Conservation (phyloP, 2,888 invertebrate genomes). For the Xanthorhoe spadicearia region DNA sequence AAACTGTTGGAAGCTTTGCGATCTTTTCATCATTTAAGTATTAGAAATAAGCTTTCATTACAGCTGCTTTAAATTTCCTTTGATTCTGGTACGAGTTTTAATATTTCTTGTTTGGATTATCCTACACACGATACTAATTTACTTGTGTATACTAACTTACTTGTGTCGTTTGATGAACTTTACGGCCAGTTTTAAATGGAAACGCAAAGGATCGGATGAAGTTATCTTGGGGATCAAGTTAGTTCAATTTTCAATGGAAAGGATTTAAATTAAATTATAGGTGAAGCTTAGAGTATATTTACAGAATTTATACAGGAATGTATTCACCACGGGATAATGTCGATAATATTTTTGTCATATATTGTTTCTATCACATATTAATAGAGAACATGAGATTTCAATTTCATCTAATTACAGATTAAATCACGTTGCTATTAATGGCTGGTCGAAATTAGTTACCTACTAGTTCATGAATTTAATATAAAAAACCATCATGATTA, state of each 20-base stretch:
- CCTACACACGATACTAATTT: constrained; percentile 37
- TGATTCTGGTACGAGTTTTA: constrained; percentile 11
- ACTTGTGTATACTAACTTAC: constrained; percentile 39
- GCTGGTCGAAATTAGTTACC: no score
- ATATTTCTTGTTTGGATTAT: constrained; percentile 36
- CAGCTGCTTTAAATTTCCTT: constrained; percentile 1
- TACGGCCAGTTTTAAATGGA: constrained; percentile 33
- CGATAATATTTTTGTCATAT: no score
- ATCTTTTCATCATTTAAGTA: neutral
- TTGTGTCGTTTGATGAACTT: constrained; percentile 39
- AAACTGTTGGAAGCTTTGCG: neutral
- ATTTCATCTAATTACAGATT: no score
- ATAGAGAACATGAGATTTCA: no score
- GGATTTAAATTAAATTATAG: constrained; percentile 1
- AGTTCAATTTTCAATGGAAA: constrained; percentile 15
- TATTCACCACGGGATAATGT: no score
- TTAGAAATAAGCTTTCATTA: neutral
- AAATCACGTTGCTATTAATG: no score
- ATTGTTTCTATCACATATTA: no score
- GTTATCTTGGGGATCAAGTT: constrained; percentile 19
- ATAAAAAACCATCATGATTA: neutral
- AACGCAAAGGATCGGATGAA: constrained; percentile 30
- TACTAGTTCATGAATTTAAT: no score
- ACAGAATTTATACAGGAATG: no score
- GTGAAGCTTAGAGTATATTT: no score